These are phyloP conservation scores for Alaudala cheleensis DNA, from an alignment of 2,113 vertebrate genomes.

Conservation along the genomic window DNA sequence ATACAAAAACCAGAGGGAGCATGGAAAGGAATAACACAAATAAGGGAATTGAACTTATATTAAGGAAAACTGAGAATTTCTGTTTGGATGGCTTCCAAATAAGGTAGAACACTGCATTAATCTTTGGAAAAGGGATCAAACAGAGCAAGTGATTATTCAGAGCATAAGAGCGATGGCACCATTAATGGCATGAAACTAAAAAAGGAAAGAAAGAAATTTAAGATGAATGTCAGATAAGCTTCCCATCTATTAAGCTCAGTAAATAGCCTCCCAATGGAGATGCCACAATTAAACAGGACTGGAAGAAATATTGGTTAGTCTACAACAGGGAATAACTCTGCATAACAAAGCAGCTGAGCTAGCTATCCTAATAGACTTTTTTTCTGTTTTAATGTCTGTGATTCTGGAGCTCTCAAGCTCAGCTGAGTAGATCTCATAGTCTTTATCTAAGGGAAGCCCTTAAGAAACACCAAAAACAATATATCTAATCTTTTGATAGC, in stretches of 20 bases:
- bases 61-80: conserved; percentile 37
- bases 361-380: conserved; percentile 3
- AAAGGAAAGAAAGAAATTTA: conserved; percentile 42
- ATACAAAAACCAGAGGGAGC: conserved; percentile 18
- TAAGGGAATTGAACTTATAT: neutral
- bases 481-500: conserved; percentile 46
- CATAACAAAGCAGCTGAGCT: conserved; percentile 43
- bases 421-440: neutral
- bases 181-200: conserved; percentile 44
- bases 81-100: conserved; percentile 13
- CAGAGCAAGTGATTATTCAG: conserved; percentile 51
- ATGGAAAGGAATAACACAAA: conserved; percentile 65
- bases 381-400: neutral
- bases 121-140: conserved; percentile 37
- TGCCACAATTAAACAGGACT: conserved; percentile 55
- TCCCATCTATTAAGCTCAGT: conserved; percentile 57
- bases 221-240: conserved; percentile 64
- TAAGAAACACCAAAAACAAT: conserved; percentile 42
- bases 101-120: conserved; percentile 23
- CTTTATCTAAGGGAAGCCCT: conserved; percentile 13
- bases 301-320: conserved; percentile 59
- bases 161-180: conserved; percentile 10
- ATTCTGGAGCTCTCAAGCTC: conserved; percentile 9
- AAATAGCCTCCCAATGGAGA: conserved; percentile 54
- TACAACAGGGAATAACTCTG: conserved; percentile 47